These are phyloP conservation scores for Caenorhabditis afra DNA, from an alignment of 2,888 invertebrate species.

Conservation along the genomic window DNA sequence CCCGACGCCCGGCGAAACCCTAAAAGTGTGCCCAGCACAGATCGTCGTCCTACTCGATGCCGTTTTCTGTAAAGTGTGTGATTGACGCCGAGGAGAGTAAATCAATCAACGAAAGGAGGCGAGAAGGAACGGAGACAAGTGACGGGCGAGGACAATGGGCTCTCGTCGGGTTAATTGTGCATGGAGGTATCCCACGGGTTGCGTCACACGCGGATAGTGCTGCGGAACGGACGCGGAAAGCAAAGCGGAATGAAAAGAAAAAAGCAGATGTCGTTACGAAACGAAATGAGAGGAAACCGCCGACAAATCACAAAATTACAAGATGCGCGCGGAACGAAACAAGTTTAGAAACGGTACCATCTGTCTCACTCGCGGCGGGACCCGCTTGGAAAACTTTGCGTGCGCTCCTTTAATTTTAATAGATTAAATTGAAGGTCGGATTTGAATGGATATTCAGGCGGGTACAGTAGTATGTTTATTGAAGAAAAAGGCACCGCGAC, in stretches of 20 bases:
- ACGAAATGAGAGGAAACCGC: conserved; percentile 10
- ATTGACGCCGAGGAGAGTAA: conserved; percentile 32
- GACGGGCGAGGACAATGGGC: conserved; percentile 22
- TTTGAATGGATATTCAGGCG: too few species aligned
- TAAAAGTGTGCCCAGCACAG: conserved; percentile 38
- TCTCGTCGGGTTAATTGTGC: conserved; percentile 18
- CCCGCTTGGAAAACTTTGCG: background rate
- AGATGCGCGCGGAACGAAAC: conserved; percentile 7
- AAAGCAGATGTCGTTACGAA: conserved; percentile 39
- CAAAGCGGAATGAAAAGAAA: conserved; percentile 5
- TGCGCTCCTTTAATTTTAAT: conserved; percentile 8
- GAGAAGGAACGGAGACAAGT: conserved; percentile 21
- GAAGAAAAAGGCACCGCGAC: background rate
- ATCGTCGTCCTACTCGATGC: conserved; percentile 18
- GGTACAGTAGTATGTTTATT: conserved; percentile 1
- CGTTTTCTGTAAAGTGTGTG: conserved; percentile 39
- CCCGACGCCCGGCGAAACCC: conserved; percentile 37
- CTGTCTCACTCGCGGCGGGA: background rate
- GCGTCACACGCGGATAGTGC: conserved; percentile 27
- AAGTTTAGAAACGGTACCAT: background rate
- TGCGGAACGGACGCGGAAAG: conserved; percentile 18
- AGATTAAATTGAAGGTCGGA: background rate
- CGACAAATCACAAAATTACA: conserved; percentile 34
- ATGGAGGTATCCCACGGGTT: conserved; percentile 14
- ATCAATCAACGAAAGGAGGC: conserved; percentile 39